A percentile compares a stretch with the other conserved stretches of the same genome.
Evolutionary conservation across 2,113 vertebrate genomes (phyloP).

Genomic region (Notothenia rossii): DNA sequence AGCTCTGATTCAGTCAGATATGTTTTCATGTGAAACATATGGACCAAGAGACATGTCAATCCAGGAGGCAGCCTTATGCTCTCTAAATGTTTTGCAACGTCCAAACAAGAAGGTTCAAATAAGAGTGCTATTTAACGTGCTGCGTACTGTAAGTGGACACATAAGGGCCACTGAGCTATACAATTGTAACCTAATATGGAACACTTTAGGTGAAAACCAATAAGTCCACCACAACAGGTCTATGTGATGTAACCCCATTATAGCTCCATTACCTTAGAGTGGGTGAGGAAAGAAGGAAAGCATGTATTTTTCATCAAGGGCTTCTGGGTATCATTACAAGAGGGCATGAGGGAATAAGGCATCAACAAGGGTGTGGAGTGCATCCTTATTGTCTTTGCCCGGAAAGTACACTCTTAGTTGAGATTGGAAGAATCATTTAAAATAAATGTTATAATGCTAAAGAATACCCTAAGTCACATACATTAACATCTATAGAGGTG

Average conservation of each 20-base stretch:
- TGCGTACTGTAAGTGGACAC: conserved; percentile 61
- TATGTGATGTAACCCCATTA: conserved; percentile 81
- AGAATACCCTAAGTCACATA: background rate
- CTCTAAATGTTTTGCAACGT: conserved; percentile 34
- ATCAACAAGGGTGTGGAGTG: conserved; percentile 55
- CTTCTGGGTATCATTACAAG: conserved; percentile 66
- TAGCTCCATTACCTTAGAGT: conserved; percentile 74
- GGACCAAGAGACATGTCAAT: background rate
- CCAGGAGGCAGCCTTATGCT: conserved; percentile 13
- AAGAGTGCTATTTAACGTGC: conserved; percentile 66
- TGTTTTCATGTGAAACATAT: conserved; percentile 25
- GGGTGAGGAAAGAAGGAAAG: conserved; percentile 73
- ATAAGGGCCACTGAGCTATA: conserved; percentile 70
- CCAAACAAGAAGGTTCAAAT: conserved; percentile 60
- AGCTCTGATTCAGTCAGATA: conserved; percentile 31
- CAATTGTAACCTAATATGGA: conserved; percentile 78
- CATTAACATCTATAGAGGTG: conserved; percentile 20
- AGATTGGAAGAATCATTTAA: conserved; percentile 25
- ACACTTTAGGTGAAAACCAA: conserved; percentile 84
- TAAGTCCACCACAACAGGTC: conserved; percentile 77
- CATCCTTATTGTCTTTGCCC: conserved; percentile 32
- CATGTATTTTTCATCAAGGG: conserved; percentile 75
- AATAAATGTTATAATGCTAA: conserved; percentile 17
- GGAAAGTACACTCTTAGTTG: conserved; percentile 19
- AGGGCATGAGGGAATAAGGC: conserved; percentile 62